Evolutionary conservation across 2,888 invertebrate genomes (phyloP).

Genomic region (Choristoneura rosaceana): DNA sequence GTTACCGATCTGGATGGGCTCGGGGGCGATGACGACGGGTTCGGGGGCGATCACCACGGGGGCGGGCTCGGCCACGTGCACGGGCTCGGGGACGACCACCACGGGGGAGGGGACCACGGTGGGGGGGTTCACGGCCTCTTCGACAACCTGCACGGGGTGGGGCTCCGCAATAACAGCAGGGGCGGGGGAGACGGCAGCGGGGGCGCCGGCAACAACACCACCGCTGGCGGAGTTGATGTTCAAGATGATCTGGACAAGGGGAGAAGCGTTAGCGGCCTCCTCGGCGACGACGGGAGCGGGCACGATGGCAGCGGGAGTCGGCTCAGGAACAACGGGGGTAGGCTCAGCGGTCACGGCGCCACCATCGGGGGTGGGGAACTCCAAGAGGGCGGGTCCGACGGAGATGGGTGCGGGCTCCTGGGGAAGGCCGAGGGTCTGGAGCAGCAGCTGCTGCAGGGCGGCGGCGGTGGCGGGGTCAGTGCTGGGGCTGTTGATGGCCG

Average conservation of each 20-base stretch:
- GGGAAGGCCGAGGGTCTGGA: constrained; percentile 49
- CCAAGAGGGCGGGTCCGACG: constrained; percentile 50
- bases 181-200: constrained; percentile 44
- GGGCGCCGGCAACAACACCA: constrained; percentile 38
- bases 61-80: constrained; percentile 37
- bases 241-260: constrained; percentile 46
- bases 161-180: constrained; percentile 49
- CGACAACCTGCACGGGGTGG: constrained; percentile 56
- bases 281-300: constrained; percentile 48
- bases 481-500: constrained; percentile 66
- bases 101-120: constrained; percentile 42
- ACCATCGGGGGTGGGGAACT: constrained; percentile 28
- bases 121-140: constrained; percentile 51
- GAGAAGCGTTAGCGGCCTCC: constrained; percentile 34
- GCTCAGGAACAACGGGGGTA: constrained; percentile 43
- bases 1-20: constrained; percentile 33
- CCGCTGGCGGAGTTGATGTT: constrained; percentile 42
- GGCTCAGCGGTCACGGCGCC: constrained; percentile 31
- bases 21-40: constrained; percentile 41
- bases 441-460: constrained; percentile 48
- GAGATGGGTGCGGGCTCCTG: constrained; percentile 48
- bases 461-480: constrained; percentile 65
- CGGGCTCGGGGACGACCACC: constrained; percentile 42
- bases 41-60: constrained; percentile 38
- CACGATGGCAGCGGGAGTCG: constrained; percentile 50